Base-by-base conservation (phyloP, 2,113 vertebrate species). In the Athene cunicularia region DNA sequence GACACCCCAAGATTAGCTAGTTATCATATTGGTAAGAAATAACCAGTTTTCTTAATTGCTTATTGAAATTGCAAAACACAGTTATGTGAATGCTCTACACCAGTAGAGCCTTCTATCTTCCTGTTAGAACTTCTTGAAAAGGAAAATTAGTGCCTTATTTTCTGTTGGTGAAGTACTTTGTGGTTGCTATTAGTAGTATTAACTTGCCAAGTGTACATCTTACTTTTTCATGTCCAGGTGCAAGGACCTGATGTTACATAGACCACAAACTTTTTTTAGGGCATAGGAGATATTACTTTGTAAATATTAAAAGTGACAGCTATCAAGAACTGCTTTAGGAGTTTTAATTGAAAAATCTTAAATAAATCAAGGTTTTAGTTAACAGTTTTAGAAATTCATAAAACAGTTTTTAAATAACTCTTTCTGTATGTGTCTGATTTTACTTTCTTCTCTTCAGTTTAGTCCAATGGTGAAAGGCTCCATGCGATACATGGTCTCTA, bases 381-480 rank as follows among this genome's bases (percentile, higher is more conserved):
- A 15, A 47, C 0, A 2, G 49, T 27, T 59, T 60, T 32, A 41
- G 18, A 22, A 60, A 13, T 18, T 81, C 1, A 8, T 45, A 56
- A n/a, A n/a, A 0, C 11, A 21, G 4, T 60, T 64, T 17, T 49
- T 45, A 33, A 80, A 4, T 73, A 8, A 8, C 12, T 71, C 18
- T 64, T 43, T 33, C 9, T 37, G 5, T 49, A 24, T 19, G 17
- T 73, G 45, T 79, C 56, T 94, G 63, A 35, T 66, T 83, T 88
- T 43, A 6, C 20, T 60, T 70, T 23, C 0, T 60, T 63, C 28
- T 50, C 85, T 98, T 95, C 41, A 99, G 99, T 99, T 99, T 96
- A 99, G 99, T 96, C 99, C 99, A 9, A 99, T 99, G 98, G 99
- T 98, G 96, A 99, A 99, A 98, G 99, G 99, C 97, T 98, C 99